phyloP scores from a whole-genome alignment of 2,797 vertebrate species.

The Tauraco hartlaubi region DNA sequence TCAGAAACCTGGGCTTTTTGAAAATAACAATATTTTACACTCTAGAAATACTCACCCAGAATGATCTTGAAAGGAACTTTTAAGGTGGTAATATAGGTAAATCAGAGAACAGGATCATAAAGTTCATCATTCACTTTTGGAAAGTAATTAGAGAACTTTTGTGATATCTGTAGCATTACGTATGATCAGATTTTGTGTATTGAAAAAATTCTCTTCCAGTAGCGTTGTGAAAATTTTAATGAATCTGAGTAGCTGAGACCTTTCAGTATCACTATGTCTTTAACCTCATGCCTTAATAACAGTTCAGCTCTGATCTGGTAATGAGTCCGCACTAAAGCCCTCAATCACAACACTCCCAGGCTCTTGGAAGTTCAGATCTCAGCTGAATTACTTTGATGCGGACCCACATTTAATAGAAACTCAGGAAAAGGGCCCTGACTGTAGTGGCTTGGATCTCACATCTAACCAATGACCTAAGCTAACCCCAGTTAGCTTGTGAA shows the following conservation, averaged over 20 bases:
- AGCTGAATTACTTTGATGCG: not conserved
- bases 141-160: not conserved
- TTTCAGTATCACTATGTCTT: not conserved
- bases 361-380: not conserved
- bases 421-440: not conserved
- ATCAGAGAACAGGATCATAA: not conserved
- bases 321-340: not conserved
- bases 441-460: not conserved
- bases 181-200: not conserved
- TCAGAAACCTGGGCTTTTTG: not conserved
- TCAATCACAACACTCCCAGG: not conserved
- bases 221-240: not conserved
- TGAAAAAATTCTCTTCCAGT: not conserved
- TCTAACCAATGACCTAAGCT: constrained; percentile 14
- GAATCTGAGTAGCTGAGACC: not conserved
- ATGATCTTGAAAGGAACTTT: not conserved
- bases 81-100: not conserved
- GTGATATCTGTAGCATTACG: not conserved
- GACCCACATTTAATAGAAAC: not conserved
- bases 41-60: not conserved
- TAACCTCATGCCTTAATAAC: not conserved
- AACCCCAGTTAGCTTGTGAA: constrained; percentile 16
- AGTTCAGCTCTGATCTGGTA: not conserved
- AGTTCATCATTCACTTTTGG: not conserved
- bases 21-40: not conserved